Base-by-base conservation (phyloP, 2,113 vertebrate genomes). In the Megaptera novaeangliae region DNA sequence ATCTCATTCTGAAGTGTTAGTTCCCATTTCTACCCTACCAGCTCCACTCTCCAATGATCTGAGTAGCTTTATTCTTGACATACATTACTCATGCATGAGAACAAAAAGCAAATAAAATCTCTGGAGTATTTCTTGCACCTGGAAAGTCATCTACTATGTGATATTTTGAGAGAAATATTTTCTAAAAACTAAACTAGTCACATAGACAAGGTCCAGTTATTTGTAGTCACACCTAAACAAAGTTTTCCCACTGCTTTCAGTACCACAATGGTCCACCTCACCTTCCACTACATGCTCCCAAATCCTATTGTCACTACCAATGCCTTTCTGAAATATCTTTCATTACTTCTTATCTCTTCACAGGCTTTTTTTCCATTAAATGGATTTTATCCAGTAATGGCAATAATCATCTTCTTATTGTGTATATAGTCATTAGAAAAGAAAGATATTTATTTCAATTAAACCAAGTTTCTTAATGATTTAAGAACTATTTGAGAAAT, bases 401-500 rank as follows among this genome's bases (percentile, higher is more conserved):
- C 63, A 92, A 88, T 78, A 25, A 95, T 66, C 23, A 41, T 55
- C 1, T 9, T 41, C 12, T 82, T 89, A 2, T 34, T 78, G 31
- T 68, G 52, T 55, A n/a, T 14, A 36, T n/a, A 94, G 36, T 85
- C 21, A 77, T 39, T 85, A 83, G 36, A 52, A 92, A 90, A 84
- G 44, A 12, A 95, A 92, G 4, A 20, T 41, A 86, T 55, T 55
- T 92, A 6, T 57, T 86, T 92, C 9, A 72, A 12, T 41, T 61
- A 77, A 83, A 25, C 23, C 3, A 88, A 77, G 18, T 97, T 98
- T 25, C 41, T 98, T 29, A 91, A 92, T 97, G 91, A 97, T 98
- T 98, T 96, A 39, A 57, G 96, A 98, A 96, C 63, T 59, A 91
- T 94, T 96, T 91, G 31, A 84, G 86, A 97, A 97, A 96, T n/a